These are phyloP conservation scores for Aphelocoma californica DNA, from an alignment of 2,797 vertebrate species.

Conservation along the genomic window DNA sequence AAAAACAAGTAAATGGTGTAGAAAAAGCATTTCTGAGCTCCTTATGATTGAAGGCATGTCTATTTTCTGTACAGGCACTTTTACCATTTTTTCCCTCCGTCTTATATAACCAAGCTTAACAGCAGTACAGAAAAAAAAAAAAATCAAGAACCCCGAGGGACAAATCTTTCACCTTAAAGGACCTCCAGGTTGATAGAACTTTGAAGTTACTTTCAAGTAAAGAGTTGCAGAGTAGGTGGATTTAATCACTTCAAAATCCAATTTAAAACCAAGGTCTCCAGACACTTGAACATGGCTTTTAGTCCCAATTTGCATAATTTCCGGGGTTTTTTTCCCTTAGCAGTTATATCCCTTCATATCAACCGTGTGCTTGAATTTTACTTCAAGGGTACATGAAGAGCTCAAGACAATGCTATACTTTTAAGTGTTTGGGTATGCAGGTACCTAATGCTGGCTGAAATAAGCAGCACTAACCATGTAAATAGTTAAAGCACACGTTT, in stretches of 20 bases:
- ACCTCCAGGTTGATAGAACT: background rate
- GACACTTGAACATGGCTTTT: background rate
- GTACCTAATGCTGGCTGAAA: background rate
- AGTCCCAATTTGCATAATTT: background rate
- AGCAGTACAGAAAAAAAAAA: background rate
- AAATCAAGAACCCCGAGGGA: background rate
- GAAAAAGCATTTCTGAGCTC: background rate
- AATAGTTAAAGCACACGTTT: background rate
- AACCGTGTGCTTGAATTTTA: background rate
- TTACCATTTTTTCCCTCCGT: background rate
- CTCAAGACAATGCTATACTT: background rate
- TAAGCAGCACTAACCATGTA: background rate
- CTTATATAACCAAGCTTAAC: background rate
- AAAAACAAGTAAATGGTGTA: rapidly evolving
- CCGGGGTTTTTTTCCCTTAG: background rate
- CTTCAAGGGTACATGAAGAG: background rate
- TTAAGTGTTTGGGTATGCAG: background rate
- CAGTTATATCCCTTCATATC: background rate
- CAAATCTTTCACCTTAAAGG: background rate
- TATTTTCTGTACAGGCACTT: background rate
- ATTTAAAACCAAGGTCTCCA: background rate
- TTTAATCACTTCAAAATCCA: background rate
- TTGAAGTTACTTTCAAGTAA: background rate
- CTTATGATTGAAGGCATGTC: background rate
- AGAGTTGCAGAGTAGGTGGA: background rate